These are phyloP conservation scores for Pteronotus mesoamericanus DNA, from an alignment of 2,797 vertebrate genomes.

Conservation along the genomic window DNA sequence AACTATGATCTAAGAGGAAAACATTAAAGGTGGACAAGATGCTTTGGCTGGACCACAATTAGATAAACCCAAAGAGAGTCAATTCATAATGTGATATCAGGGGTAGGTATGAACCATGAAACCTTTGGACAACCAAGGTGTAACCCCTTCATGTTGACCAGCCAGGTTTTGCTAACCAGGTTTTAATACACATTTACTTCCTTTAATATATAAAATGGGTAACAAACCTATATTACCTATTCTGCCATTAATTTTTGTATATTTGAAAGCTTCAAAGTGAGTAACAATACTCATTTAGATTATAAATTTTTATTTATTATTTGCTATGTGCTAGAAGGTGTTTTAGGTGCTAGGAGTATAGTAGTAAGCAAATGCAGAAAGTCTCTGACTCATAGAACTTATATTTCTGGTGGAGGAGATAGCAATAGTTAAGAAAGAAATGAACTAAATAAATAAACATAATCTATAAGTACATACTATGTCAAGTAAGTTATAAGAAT, in stretches of 20 bases:
- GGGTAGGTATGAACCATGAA: not conserved
- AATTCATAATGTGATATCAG: not conserved
- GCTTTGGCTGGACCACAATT: not conserved
- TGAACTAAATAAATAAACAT: not conserved
- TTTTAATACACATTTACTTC: not conserved
- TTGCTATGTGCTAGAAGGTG: not conserved
- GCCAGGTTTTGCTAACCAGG: not conserved
- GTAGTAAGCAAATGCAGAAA: not conserved
- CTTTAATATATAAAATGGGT: not conserved
- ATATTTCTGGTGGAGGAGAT: not conserved
- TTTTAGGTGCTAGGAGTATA: not conserved
- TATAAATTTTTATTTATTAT: not conserved
- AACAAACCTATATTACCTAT: not conserved
- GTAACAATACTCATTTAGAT: not conserved
- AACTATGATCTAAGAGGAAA: not conserved
- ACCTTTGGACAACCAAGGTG: not conserved
- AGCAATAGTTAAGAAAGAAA: not conserved
- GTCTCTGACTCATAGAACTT: not conserved
- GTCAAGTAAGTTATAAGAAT: not conserved
- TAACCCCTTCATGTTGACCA: not conserved
- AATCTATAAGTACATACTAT: not conserved
- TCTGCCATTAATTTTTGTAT: not conserved
- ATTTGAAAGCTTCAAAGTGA: not conserved
- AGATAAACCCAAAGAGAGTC: not conserved
- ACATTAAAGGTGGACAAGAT: not conserved